Evolutionary conservation across 2,797 vertebrate genomes (phyloP).

Genomic region (Spheniscus humboldti): DNA sequence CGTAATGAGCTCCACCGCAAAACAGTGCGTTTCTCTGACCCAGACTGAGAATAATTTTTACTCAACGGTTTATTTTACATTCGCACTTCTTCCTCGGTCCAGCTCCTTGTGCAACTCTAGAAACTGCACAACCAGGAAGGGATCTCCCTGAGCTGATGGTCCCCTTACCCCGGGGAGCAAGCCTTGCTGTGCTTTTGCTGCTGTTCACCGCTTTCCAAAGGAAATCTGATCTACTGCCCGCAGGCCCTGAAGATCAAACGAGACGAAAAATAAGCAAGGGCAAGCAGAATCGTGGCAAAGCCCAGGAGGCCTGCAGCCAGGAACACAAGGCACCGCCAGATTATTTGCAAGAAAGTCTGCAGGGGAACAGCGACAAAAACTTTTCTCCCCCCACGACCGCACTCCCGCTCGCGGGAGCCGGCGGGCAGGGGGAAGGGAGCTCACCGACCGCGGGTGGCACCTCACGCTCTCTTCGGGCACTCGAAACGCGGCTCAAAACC

Average conservation of each 20-base stretch:
- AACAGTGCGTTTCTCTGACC: not conserved
- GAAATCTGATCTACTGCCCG: fast-evolving
- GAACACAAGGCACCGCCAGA: not conserved
- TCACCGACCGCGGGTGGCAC: not conserved
- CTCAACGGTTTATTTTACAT: not conserved
- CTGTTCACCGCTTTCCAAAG: not conserved
- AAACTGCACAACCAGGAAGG: not conserved
- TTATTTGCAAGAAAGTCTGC: not conserved
- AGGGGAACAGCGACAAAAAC: not conserved
- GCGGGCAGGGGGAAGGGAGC: not conserved
- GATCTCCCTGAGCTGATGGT: fast-evolving
- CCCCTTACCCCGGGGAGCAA: fast-evolving
- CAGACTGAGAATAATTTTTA: not conserved
- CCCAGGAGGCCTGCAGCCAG: not conserved
- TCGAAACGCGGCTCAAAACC: not conserved
- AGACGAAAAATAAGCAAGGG: fast-evolving
- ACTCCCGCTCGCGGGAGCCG: not conserved
- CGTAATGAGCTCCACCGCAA: fast-evolving
- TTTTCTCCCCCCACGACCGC: not conserved
- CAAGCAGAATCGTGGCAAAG: not conserved
- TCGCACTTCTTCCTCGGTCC: fast-evolving
- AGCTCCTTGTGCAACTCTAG: not conserved
- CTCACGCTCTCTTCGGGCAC: not conserved
- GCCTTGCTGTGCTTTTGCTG: too few relatives aligned
- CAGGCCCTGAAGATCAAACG: fast-evolving